A percentile compares a stretch with the other conserved stretches of the same genome.
These are phyloP conservation scores for Macrobrachium nipponense DNA, from an alignment of 1,140 invertebrate species.

Conservation along the genomic window DNA sequence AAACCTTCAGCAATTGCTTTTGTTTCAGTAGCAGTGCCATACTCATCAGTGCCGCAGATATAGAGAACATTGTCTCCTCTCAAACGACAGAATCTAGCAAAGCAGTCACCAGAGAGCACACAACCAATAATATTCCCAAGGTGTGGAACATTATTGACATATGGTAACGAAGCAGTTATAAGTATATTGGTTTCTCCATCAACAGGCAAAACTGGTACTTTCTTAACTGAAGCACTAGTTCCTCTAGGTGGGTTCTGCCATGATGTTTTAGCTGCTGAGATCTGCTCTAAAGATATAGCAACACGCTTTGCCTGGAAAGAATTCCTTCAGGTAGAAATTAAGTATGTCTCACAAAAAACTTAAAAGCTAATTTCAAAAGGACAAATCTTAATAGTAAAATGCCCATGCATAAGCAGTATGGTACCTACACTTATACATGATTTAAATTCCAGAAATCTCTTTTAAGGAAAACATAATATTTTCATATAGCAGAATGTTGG, in stretches of 20 bases:
- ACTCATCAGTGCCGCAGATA: slow-evolving; percentile 98
- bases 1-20: slow-evolving; percentile 94
- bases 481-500: too few relatives aligned
- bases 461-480: too few relatives aligned
- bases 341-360: background rate
- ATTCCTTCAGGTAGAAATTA: slow-evolving; percentile 5
- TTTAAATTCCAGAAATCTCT: too few relatives aligned
- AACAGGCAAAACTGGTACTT: slow-evolving; percentile 75
- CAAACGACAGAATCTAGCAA: slow-evolving; percentile 91
- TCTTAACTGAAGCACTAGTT: background rate
- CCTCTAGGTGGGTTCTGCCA: slow-evolving; percentile 19
- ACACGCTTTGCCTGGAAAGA: slow-evolving; percentile 6
- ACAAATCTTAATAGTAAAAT: background rate
- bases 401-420: too few relatives aligned
- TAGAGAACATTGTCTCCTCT: slow-evolving; percentile 92
- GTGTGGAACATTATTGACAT: slow-evolving; percentile 99
- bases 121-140: slow-evolving; percentile 99
- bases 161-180: slow-evolving; percentile 96
- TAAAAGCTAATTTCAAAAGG: background rate
- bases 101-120: slow-evolving; percentile 97
- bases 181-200: slow-evolving; percentile 87
- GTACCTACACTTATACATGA: too few relatives aligned
- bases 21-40: slow-evolving; percentile 99
- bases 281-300: background rate
- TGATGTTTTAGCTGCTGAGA: slow-evolving; percentile 25